Percentiles rank a stretch among this genome's conserved stretches.
Evolutionary conservation across 2,113 vertebrate genomes (phyloP).

Genomic region (Megaptera novaeangliae): DNA sequence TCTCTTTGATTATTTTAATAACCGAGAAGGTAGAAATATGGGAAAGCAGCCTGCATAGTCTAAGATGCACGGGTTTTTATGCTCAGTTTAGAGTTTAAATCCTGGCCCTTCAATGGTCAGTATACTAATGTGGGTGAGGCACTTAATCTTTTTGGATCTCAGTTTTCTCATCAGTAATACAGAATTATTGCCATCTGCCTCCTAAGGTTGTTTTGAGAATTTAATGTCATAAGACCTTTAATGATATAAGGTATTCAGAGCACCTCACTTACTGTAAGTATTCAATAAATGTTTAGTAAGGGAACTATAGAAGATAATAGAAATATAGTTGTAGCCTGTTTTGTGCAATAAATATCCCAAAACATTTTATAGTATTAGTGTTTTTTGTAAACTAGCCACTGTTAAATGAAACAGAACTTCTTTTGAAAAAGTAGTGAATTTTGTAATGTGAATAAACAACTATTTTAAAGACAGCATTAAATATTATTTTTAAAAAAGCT

Average conservation of each 20-base stretch:
- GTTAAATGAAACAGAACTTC: slow-evolving; percentile 6
- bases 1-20: slow-evolving; percentile 36
- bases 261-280: neutral
- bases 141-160: neutral
- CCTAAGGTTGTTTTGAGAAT: slow-evolving; percentile 16
- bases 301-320: neutral
- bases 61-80: neutral
- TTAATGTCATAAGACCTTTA: slow-evolving; percentile 24
- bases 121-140: neutral
- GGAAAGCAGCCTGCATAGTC: neutral
- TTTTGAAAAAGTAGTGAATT: slow-evolving; percentile 22
- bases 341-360: slow-evolving; percentile 7
- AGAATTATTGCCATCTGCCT: neutral
- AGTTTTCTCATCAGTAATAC: slow-evolving; percentile 30
- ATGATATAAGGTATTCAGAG: neutral
- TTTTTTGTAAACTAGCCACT: slow-evolving; percentile 19
- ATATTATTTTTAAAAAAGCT: slow-evolving; percentile 24
- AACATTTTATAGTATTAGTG: neutral
- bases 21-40: neutral
- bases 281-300: slow-evolving; percentile 19
- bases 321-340: slow-evolving; percentile 10
- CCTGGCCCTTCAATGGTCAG: neutral
- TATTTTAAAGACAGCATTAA: neutral
- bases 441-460: slow-evolving; percentile 20
- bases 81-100: slow-evolving; percentile 8